These are phyloP conservation scores for Melanostoma mellinum DNA, from an alignment of 2,888 invertebrate genomes.

Conservation along the genomic window DNA sequence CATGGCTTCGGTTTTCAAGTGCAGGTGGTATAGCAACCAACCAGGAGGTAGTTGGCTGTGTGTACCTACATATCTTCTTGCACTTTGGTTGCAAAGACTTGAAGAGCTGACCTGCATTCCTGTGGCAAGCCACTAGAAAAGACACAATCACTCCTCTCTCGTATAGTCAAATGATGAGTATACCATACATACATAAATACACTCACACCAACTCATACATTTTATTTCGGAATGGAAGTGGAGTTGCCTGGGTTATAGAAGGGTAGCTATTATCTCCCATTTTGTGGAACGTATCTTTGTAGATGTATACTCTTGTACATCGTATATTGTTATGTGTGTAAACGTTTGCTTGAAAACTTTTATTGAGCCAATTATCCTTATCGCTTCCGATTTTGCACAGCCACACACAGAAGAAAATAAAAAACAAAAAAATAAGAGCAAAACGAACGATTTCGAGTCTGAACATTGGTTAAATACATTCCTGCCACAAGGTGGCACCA, in stretches of 20 bases:
- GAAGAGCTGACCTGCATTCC: constrained; percentile 26
- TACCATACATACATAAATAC: not conserved
- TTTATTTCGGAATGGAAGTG: not conserved
- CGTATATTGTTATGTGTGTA: constrained; percentile 60
- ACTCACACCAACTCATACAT: not conserved
- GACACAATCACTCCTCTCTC: not conserved
- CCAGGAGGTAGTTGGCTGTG: not conserved
- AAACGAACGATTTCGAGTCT: constrained; percentile 28
- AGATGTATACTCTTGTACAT: constrained; percentile 8
- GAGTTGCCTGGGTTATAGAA: constrained; percentile 10
- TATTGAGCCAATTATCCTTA: constrained; percentile 82
- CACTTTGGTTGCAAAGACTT: constrained; percentile 1
- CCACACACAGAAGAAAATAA: not conserved
- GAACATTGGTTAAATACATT: constrained; percentile 54
- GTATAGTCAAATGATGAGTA: not conserved
- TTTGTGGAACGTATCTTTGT: constrained; percentile 19
- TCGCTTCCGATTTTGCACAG: constrained; percentile 73
- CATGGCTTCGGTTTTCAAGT: constrained; percentile 50
- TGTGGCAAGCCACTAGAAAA: constrained; percentile 15
- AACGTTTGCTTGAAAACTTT: constrained; percentile 76
- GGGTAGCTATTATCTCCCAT: constrained; percentile 13
- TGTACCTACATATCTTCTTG: not conserved
- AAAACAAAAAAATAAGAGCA: not conserved
- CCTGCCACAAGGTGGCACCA: constrained; percentile 63
- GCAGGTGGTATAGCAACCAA: not conserved